Base-by-base conservation (phyloP, 2,888 invertebrate species). In the Erannis defoliaria region DNA sequence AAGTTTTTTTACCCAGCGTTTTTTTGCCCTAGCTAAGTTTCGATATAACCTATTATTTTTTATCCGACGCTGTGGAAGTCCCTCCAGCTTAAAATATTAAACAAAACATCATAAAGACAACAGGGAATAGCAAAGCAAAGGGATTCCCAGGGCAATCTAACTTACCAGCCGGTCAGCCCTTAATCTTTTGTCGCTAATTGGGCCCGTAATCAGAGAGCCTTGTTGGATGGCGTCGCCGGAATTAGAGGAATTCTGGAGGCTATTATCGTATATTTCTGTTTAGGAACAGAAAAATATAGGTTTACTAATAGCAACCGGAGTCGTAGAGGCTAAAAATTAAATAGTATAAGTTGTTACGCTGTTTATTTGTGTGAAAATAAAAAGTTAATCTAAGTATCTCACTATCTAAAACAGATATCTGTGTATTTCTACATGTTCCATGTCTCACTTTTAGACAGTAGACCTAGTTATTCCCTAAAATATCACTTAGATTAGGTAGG, bases 171-270 rank as follows among this genome's bases (percentile, higher is more conserved):
- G 61, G 35, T 19, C 54, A 49, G 29, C 35, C 40, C 62, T 62
- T 62, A 60, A 66, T 66, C 66, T 58, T 58, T 49, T 48, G 40
- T 51, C 33, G 38, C 66, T 75, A 75, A 75, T 73, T 74, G 70
- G 62, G 64, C 63, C 61, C 57, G 73, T 72, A 72, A 71, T 72
- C 66, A 72, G 58, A 58, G 56, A 46, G 9, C 40, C 51, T 46
- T 51, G 56, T 45, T 19, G 31, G 56, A 33, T 40, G 53, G 53
- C 58, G 63, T 58, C 58, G 14, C 55, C 31, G n/a, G 16, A 58
- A 54, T 49, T 57, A 38, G 14, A 45, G 14, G 35, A 45, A 29
- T 51, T 26, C 55, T 38, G 8, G 14, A 14, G 50, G 33, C 50
- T 16, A 53, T 57, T 57, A 62, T 54, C 62, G 62, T 56, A 19